Evolutionary conservation across 2,797 vertebrate species (phyloP).

Genomic region (Helicolenus hilgendorfi): DNA sequence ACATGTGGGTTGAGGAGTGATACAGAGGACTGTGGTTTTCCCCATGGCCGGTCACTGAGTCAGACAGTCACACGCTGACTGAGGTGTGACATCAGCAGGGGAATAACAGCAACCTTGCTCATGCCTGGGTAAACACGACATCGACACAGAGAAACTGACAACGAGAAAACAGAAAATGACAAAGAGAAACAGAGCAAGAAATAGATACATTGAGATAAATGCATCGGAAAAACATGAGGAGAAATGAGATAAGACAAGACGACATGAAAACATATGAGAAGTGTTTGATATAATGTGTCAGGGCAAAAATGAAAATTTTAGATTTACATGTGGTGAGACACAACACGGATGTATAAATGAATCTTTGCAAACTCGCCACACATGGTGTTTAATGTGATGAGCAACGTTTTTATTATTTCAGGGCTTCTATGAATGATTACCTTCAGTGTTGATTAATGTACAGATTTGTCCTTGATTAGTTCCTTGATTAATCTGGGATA

Average conservation of each 20-base stretch:
- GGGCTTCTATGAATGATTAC: not conserved
- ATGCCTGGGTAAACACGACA: conserved; percentile 28
- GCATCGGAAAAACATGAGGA: not conserved
- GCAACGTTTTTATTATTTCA: not conserved
- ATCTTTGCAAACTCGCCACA: not conserved
- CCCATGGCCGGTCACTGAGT: conserved; percentile 39
- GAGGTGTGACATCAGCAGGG: conserved; percentile 35
- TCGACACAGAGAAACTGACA: conserved; percentile 24
- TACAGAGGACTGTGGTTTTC: conserved; percentile 35
- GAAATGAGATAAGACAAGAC: not conserved
- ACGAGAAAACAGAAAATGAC: conserved; percentile 13
- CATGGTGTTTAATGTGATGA: not conserved
- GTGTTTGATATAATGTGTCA: not conserved
- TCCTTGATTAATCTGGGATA: too few relatives aligned
- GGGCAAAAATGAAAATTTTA: not conserved
- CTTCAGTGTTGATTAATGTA: not conserved
- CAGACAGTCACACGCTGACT: conserved; percentile 45
- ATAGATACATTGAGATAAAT: not conserved
- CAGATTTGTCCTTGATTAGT: not conserved
- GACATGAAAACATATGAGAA: not conserved
- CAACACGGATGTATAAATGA: not conserved
- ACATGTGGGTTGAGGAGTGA: conserved; percentile 14
- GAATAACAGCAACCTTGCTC: conserved; percentile 26
- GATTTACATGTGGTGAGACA: not conserved
- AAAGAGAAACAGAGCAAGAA: conserved; percentile 3